Percentiles rank a stretch among this genome's conserved stretches.
phyloP scores from a whole-genome alignment of 2,888 invertebrate species.

The Rhagium mordax region DNA sequence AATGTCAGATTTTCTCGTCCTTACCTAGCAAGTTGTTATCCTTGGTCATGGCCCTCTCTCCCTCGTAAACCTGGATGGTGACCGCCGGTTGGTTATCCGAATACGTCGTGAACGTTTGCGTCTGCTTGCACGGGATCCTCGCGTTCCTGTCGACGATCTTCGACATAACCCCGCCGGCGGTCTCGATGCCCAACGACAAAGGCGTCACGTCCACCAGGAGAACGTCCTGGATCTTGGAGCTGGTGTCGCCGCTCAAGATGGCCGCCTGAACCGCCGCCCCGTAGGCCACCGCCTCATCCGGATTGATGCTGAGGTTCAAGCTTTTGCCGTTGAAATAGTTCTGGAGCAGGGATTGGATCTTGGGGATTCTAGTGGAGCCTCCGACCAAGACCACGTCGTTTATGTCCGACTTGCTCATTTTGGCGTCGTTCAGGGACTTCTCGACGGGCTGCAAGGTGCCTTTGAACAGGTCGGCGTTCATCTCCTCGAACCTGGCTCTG shows the following conservation, averaged over 20 bases:
- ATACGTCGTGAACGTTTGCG: slow-evolving; percentile 85
- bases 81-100: slow-evolving; percentile 87
- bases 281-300: slow-evolving; percentile 87
- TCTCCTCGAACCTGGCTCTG: slow-evolving; percentile 83
- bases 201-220: slow-evolving; percentile 75
- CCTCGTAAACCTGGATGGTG: slow-evolving; percentile 82
- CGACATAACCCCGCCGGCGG: slow-evolving; percentile 73
- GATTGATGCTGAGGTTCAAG: slow-evolving; percentile 83
- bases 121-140: slow-evolving; percentile 81
- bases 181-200: slow-evolving; percentile 72
- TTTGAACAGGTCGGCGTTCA: slow-evolving; percentile 82
- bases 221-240: slow-evolving; percentile 74
- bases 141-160: slow-evolving; percentile 82
- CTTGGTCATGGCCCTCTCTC: slow-evolving; percentile 90
- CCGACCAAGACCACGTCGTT: slow-evolving; percentile 89
- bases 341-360: slow-evolving; percentile 82
- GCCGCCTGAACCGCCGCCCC: slow-evolving; percentile 85
- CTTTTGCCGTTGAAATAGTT: slow-evolving; percentile 84
- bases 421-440: slow-evolving; percentile 84
- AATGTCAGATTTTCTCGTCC: no score
- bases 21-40: slow-evolving; percentile 90
- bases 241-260: slow-evolving; percentile 78
- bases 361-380: slow-evolving; percentile 86
- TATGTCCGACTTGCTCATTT: slow-evolving; percentile 82
- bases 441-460: slow-evolving; percentile 84